phyloP scores from a whole-genome alignment of 2,888 invertebrate genomes.

The Cerceris rybyensis region DNA sequence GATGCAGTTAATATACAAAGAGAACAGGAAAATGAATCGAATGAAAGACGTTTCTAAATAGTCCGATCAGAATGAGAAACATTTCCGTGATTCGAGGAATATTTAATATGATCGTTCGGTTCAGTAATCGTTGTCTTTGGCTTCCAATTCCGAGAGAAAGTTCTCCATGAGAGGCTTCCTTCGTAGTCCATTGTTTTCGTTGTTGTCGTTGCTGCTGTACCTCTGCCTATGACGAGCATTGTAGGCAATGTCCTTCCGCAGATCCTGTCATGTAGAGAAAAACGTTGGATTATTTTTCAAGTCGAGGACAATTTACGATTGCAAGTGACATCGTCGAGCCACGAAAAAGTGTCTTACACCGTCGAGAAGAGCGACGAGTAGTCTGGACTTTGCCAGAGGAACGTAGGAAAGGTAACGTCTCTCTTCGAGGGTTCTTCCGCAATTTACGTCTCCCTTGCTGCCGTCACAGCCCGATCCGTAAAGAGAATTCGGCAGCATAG shows the following conservation, averaged over 20 bases:
- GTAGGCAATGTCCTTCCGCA: conserved; percentile 23
- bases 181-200: conserved; percentile 31
- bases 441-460: conserved; percentile 22
- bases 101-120: conserved; percentile 22
- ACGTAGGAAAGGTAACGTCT: conserved; percentile 25
- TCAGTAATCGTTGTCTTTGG: conserved; percentile 55
- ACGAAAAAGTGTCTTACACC: conserved; percentile 34
- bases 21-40: conserved; percentile 15
- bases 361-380: conserved; percentile 46
- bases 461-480: conserved; percentile 44
- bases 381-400: conserved; percentile 46
- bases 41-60: conserved; percentile 29
- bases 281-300: background rate
- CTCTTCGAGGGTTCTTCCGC: conserved; percentile 30
- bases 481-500: conserved; percentile 19
- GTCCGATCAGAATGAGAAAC: conserved; percentile 38
- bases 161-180: conserved; percentile 38
- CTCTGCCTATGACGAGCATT: conserved; percentile 29
- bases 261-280: conserved; percentile 22
- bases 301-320: no score
- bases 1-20: conserved; percentile 1
- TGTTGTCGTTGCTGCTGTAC: conserved; percentile 6
- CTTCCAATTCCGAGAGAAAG: conserved; percentile 47
- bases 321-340: background rate
- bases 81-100: conserved; percentile 26